A percentile compares a stretch with the other conserved stretches of the same genome.
These are phyloP conservation scores for Piezodorus guildinii DNA, from an alignment of 1,140 invertebrate genomes.

Conservation along the genomic window DNA sequence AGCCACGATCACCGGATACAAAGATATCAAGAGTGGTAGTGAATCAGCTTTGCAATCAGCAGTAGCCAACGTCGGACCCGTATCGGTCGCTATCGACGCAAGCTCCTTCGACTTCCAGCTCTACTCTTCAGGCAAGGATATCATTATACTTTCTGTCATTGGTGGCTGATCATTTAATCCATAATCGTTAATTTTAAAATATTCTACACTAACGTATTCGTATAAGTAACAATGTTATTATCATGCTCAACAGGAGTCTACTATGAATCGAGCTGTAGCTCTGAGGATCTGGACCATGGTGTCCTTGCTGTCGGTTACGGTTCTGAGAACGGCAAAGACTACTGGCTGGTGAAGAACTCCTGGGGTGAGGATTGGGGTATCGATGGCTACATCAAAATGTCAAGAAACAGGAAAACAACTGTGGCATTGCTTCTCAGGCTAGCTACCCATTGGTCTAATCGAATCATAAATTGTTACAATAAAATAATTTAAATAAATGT, in stretches of 20 bases:
- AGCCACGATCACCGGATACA: constrained; percentile 38
- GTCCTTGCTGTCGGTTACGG: constrained; percentile 77
- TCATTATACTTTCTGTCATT: too few relatives aligned
- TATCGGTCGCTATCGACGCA: constrained; percentile 66
- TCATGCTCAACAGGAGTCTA: constrained; percentile 43
- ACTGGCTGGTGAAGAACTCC: constrained; percentile 75
- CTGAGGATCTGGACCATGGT: constrained; percentile 70
- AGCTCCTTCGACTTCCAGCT: constrained; percentile 61
- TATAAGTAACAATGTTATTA: neutral
- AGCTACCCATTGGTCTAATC: constrained; percentile 69
- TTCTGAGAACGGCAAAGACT: constrained; percentile 47
- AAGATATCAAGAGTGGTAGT: neutral
- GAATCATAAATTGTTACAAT: too few relatives aligned
- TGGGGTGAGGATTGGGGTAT: constrained; percentile 76
- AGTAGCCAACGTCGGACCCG: constrained; percentile 64
- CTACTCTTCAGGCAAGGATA: constrained; percentile 46
- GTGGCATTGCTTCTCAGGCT: constrained; percentile 74
- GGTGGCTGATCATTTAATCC: neutral
- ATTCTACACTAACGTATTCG: neutral
- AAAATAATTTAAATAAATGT: too few relatives aligned
- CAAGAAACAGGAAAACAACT: constrained; percentile 78
- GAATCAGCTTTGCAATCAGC: constrained; percentile 44
- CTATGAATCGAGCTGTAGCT: constrained; percentile 51
- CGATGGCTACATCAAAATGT: constrained; percentile 81
- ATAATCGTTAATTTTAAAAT: neutral